Base-by-base conservation (phyloP, 2,797 vertebrate genomes). In the Phoxinus dragarum region DNA sequence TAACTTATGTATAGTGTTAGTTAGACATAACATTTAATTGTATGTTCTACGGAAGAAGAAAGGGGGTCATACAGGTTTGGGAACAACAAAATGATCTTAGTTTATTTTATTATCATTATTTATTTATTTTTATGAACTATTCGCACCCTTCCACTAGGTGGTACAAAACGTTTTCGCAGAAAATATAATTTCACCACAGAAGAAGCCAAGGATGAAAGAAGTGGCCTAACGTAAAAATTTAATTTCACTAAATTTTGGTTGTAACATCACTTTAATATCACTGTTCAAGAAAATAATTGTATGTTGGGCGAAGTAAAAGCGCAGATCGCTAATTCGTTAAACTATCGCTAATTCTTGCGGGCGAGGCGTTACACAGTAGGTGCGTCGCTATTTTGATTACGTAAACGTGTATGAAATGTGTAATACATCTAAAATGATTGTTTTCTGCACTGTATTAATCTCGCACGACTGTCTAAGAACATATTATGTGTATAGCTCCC, bases 171-270 rank as follows among this genome's bases (percentile, higher is more conserved):
- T 1, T 34, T 77, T 47, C 66, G 64, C 4, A 59, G 49, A 17
- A 8, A 17, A 36, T 19, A n/a, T 6, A n/a, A 42, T 34, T 56
- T 44, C 44, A 78, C 66, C 74, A 78, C n/a, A 71, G 64, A 84
- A 78, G 66, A 71, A 78, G 82, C 7, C 27, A 8, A 44, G 31
- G 19, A 47, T n/a, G 10, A 27, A 52, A 36, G 49, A 38, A 38
- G 16, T 16, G n/a, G 38, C 71, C n/a, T 64, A 82, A 6, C 40
- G 11, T 3, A 14, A 19, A 10, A 23, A 17, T 61, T 17, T 1
- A 1, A 9, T 27, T 54, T 42, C 0, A 42, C 4, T 0, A 27
- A 16, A 42, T 64, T 49, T 44, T 10, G 44, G 23, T 67, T 31
- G 21, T 36, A 36, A 4, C 7, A 16, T 34, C 11, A 14, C 2